These are phyloP conservation scores for Philopotamus ludificatus DNA, from an alignment of 1,140 invertebrate species.

Conservation along the genomic window DNA sequence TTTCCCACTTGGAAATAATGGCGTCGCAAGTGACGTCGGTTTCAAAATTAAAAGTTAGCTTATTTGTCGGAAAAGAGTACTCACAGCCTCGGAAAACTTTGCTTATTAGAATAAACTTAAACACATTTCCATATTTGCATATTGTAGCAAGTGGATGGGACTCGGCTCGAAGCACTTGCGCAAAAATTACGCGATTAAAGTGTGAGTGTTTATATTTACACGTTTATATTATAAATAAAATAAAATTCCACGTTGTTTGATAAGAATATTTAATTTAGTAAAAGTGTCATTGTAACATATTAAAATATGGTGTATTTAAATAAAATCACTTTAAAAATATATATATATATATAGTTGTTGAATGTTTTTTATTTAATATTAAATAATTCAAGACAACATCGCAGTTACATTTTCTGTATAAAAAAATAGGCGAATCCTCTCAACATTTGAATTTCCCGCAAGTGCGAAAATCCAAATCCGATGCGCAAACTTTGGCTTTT, in stretches of 20 bases:
- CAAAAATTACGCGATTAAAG: background rate
- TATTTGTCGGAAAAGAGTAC: conserved; percentile 16
- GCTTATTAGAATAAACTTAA: conserved; percentile 28
- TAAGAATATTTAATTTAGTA: background rate
- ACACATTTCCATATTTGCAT: conserved; percentile 25
- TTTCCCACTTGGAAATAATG: too few relatives aligned
- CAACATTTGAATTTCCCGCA: conserved; percentile 39
- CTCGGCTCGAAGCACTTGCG: background rate
- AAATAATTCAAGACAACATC: background rate
- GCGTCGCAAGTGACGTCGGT: conserved; percentile 1
- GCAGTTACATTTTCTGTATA: background rate
- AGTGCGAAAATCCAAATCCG: conserved; percentile 36
- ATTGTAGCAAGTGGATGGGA: background rate
- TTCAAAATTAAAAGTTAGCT: conserved; percentile 28
- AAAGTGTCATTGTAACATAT: background rate
- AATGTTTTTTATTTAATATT: background rate
- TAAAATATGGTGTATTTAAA: background rate
- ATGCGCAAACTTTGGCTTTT: conserved; percentile 38
- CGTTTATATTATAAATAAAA: too few relatives aligned
- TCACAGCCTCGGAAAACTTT: conserved; percentile 16
- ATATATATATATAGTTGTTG: background rate
- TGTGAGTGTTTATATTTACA: background rate
- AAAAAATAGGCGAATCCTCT: conserved; percentile 23
- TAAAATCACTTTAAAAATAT: background rate
- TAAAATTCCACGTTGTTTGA: background rate